Percentiles rank a stretch among this genome's conserved stretches.
phyloP scores from a whole-genome alignment of 2,113 vertebrate genomes.

The Oceanodroma tethys region DNA sequence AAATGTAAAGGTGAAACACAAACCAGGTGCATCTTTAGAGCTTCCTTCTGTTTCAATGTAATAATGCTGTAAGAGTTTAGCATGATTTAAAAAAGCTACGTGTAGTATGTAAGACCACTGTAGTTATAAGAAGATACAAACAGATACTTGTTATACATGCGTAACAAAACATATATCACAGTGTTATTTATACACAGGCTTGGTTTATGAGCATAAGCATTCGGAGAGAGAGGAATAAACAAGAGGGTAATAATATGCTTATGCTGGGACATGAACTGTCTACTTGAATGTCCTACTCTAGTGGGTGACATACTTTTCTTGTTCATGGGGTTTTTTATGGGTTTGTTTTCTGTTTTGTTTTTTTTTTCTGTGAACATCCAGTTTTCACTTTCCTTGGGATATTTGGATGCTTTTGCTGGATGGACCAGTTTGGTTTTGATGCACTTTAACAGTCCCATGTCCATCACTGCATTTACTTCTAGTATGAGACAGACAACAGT shows the following conservation, averaged over 20 bases:
- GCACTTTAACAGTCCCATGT: neutral
- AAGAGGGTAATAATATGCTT: neutral
- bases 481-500: neutral
- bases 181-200: neutral
- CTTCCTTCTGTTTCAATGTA: neutral
- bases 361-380: neutral
- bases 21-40: neutral
- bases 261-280: neutral
- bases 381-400: neutral
- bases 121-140: neutral
- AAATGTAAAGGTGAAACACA: neutral
- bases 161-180: neutral
- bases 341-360: rapidly evolving
- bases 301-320: neutral
- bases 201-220: neutral
- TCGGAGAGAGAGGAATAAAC: neutral
- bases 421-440: neutral
- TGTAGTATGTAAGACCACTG: neutral
- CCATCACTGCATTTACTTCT: neutral
- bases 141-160: neutral
- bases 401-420: neutral
- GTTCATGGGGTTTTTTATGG: rapidly evolving
- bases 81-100: neutral
- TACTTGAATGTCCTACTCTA: neutral
- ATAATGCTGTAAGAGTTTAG: neutral